phyloP scores from a whole-genome alignment of 2,888 invertebrate genomes.

The Athalia circularis region DNA sequence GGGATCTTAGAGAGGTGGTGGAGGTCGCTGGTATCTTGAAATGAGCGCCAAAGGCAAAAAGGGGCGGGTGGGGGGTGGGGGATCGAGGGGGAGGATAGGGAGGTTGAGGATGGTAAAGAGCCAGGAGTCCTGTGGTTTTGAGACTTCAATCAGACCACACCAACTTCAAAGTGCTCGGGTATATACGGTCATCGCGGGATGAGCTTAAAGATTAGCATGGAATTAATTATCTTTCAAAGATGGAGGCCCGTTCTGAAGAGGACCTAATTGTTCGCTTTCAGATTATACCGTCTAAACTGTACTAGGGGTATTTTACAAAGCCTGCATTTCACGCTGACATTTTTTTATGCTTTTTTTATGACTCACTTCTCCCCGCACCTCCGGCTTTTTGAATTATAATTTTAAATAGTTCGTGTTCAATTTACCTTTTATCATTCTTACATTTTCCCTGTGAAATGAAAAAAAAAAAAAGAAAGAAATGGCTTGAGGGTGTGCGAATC shows the following conservation, averaged over 20 bases:
- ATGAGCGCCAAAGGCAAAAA: constrained; percentile 11
- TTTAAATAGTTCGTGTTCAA: no score
- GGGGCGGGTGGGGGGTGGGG: background rate
- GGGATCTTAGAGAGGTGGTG: constrained; percentile 20
- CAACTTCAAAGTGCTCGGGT: constrained; percentile 22
- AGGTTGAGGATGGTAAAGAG: background rate
- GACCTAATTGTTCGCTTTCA: no score
- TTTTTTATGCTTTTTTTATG: no score
- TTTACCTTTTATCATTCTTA: background rate
- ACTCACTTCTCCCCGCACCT: background rate
- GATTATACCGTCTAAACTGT: background rate
- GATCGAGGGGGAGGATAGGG: background rate
- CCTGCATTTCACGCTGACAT: background rate
- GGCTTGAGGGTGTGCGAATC: background rate
- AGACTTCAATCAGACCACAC: constrained; percentile 32
- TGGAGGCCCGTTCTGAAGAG: background rate
- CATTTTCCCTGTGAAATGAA: background rate
- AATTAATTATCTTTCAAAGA: constrained; percentile 39
- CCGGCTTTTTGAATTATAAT: background rate
- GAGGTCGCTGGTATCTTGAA: background rate
- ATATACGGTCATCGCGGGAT: constrained; percentile 22
- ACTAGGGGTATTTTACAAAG: no score
- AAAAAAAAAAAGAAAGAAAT: background rate
- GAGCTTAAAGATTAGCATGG: constrained; percentile 36
- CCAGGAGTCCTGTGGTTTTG: constrained; percentile 14